Evolutionary conservation across 53 echinoderm and acorn worm genomes (phyloP).

Genomic region (Paracentrotus lividus): DNA sequence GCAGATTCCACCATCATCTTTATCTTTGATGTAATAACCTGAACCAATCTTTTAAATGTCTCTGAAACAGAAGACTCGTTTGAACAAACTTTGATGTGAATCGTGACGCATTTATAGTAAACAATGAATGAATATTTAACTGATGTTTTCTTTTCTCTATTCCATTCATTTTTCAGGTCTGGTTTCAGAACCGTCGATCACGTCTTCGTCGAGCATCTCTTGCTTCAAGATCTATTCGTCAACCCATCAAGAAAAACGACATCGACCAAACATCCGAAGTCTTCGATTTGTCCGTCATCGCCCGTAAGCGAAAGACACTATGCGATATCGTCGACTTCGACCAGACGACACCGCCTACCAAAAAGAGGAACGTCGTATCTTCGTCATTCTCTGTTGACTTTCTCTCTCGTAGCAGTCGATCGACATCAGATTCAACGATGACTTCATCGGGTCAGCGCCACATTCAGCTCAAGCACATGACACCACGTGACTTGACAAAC

Average conservation of each 20-base stretch:
- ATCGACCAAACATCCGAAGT: not conserved
- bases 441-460: not conserved
- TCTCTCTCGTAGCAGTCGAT: conserved; percentile 52
- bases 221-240: not conserved
- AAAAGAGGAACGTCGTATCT: conserved; percentile 19
- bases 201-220: conserved; percentile 45
- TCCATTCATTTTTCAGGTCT: not conserved
- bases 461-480: conserved; percentile 23
- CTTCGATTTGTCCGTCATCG: conserved; percentile 1
- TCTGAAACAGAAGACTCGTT: too few relatives aligned
- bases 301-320: not conserved
- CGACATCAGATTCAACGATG: conserved; percentile 23
- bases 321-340: conserved; percentile 38
- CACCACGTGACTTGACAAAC: conserved; percentile 8
- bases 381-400: conserved; percentile 42
- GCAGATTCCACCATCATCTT: conserved; percentile 23
- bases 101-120: too few relatives aligned
- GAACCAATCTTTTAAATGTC: too few relatives aligned
- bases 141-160: not conserved
- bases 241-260: not conserved
- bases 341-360: conserved; percentile 20
- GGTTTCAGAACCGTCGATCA: conserved; percentile 58
- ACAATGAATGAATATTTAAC: not conserved
- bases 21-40: too few relatives aligned
- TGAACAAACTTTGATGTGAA: too few relatives aligned